Evolutionary conservation across 2,113 vertebrate genomes (phyloP).

Genomic region (Climacteris rufus): DNA sequence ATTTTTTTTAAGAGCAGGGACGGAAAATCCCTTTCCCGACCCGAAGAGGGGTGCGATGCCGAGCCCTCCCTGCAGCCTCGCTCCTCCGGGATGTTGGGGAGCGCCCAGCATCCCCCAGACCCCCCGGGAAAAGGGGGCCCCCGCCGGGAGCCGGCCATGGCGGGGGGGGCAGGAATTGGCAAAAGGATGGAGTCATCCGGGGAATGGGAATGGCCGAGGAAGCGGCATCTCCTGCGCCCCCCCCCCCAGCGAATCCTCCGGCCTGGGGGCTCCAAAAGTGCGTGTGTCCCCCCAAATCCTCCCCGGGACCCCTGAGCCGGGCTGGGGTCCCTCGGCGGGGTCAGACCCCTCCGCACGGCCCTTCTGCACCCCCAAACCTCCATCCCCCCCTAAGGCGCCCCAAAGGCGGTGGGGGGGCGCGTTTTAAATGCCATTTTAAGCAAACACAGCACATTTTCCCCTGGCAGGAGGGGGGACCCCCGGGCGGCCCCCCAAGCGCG

Average conservation of each 20-base stretch:
- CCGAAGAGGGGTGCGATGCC: neutral
- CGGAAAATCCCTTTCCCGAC: neutral
- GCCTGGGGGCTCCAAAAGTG: neutral
- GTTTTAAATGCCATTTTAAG: neutral
- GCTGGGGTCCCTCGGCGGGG: neutral
- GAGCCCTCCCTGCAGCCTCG: neutral
- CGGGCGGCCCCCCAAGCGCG: neutral
- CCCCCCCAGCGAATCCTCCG: neutral
- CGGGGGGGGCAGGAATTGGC: neutral
- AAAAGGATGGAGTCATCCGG: slow-evolving; percentile 46
- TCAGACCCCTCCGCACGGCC: neutral
- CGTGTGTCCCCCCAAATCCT: neutral
- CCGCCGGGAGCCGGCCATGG: neutral
- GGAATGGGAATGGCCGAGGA: slow-evolving; percentile 13
- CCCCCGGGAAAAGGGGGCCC: neutral
- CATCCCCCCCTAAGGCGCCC: neutral
- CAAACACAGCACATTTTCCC: neutral
- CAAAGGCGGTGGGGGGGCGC: neutral
- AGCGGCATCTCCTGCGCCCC: neutral
- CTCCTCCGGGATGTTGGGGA: neutral
- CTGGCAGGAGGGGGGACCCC: neutral
- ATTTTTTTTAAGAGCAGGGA: neutral
- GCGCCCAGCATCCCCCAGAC: neutral
- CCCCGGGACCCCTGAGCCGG: neutral
- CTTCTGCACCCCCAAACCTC: too few relatives aligned